These are phyloP conservation scores for Cataglyphis livida DNA, from an alignment of 2,888 invertebrate species.

Conservation along the genomic window DNA sequence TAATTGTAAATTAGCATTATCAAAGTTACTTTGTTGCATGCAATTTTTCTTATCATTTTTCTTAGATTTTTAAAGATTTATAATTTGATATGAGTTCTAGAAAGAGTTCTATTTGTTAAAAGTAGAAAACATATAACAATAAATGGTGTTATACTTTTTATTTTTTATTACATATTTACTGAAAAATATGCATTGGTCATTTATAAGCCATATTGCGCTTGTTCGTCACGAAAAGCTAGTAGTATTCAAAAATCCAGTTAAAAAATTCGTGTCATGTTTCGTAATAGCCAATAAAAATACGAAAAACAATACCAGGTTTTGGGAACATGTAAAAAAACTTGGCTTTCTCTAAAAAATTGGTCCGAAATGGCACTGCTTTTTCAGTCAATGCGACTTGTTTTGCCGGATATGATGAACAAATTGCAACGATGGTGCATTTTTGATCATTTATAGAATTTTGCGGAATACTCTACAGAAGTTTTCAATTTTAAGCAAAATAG, in stretches of 20 bases:
- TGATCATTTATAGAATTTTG: constrained; percentile 11
- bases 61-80: neutral
- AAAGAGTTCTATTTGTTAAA: neutral
- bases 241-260: constrained; percentile 4
- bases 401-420: constrained; percentile 43
- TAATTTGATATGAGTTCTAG: neutral
- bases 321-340: constrained; percentile 23
- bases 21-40: neutral
- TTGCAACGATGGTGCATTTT: constrained; percentile 5
- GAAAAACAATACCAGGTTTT: constrained; percentile 18
- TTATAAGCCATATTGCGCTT: neutral
- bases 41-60: neutral
- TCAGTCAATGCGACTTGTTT: constrained; percentile 17
- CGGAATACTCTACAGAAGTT: constrained; percentile 33
- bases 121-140: neutral
- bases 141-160: neutral
- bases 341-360: neutral
- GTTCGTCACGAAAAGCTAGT: neutral
- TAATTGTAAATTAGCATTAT: neutral
- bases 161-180: constrained; percentile 9
- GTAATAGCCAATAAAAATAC: constrained; percentile 35
- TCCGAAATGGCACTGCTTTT: constrained; percentile 20
- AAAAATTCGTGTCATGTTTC: constrained; percentile 9
- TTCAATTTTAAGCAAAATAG: constrained; percentile 20
- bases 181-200: neutral